A percentile compares a stretch with the other conserved stretches of the same genome.
Evolutionary conservation across 1,140 invertebrate genomes (phyloP).

Genomic region (Cryptotermes secundus): DNA sequence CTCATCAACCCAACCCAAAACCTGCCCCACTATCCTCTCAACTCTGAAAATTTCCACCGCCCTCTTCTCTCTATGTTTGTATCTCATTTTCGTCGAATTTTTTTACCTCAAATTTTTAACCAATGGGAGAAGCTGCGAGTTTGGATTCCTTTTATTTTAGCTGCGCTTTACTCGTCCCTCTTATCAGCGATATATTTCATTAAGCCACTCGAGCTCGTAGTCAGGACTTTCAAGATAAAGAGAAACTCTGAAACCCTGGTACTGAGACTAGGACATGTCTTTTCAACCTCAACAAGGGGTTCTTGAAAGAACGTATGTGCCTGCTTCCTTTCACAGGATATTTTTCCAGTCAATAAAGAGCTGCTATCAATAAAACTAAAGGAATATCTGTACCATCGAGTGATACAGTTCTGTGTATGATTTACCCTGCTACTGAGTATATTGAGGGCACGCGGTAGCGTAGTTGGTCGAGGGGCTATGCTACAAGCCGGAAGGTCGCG

Average conservation of each 20-base stretch:
- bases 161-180: neutral
- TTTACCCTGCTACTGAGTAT: too few species aligned
- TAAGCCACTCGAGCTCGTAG: neutral
- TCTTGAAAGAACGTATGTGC: too few species aligned
- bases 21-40: neutral
- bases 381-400: too few species aligned
- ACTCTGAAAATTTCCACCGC: neutral
- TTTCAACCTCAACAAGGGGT: too few species aligned
- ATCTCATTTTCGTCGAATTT: conserved; percentile 9
- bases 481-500: too few species aligned
- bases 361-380: too few species aligned
- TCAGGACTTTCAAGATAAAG: neutral
- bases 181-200: neutral
- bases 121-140: neutral
- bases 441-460: too few species aligned
- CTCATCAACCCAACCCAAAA: conserved; percentile 14
- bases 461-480: too few species aligned
- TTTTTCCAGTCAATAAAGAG: too few species aligned
- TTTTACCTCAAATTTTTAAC: neutral
- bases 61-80: conserved; percentile 8
- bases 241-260: neutral
- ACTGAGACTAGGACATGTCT: too few species aligned
- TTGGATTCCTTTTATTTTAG: conserved; percentile 10
- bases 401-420: too few species aligned
- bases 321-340: too few species aligned